phyloP scores from a whole-genome alignment of 1,140 invertebrate genomes.

The Arion vulgaris region DNA sequence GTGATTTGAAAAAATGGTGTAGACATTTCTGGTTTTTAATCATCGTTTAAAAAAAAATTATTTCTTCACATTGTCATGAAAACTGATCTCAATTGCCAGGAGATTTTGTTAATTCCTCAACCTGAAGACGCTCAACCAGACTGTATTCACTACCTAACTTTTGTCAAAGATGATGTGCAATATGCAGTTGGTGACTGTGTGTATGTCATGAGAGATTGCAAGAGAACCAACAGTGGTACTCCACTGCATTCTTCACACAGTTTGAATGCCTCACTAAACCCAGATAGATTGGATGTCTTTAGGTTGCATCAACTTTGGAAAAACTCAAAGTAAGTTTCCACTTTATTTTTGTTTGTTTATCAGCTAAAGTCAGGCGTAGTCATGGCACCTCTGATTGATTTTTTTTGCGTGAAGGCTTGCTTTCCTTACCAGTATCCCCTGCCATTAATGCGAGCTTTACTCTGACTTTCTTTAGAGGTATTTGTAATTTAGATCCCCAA shows the following conservation, averaged over 20 bases:
- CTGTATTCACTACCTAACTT: constrained; percentile 84
- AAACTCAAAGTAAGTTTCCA: constrained; percentile 80
- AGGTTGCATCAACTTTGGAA: constrained; percentile 94
- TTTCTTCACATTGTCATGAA: no score
- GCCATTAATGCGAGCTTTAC: no score
- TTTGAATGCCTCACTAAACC: constrained; percentile 72
- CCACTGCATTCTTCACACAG: constrained; percentile 55
- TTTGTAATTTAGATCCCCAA: no score
- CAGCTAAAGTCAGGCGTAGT: no score
- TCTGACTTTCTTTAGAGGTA: no score
- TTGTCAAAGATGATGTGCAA: constrained; percentile 85
- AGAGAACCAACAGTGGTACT: constrained; percentile 75
- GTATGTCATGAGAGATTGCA: constrained; percentile 87
- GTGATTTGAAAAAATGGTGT: no score
- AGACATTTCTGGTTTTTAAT: no score
- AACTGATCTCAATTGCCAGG: constrained; percentile 72
- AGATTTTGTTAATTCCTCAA: constrained; percentile 88
- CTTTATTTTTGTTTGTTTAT: background rate
- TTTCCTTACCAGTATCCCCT: no score
- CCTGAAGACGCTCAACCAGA: constrained; percentile 77
- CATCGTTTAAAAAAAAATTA: no score
- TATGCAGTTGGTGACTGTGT: constrained; percentile 86
- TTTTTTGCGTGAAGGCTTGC: background rate
- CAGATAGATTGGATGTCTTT: constrained; percentile 93
- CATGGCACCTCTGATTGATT: no score